Evolutionary conservation across 2,797 vertebrate species (phyloP).

Genomic region (Silurus lanzhouensis): DNA sequence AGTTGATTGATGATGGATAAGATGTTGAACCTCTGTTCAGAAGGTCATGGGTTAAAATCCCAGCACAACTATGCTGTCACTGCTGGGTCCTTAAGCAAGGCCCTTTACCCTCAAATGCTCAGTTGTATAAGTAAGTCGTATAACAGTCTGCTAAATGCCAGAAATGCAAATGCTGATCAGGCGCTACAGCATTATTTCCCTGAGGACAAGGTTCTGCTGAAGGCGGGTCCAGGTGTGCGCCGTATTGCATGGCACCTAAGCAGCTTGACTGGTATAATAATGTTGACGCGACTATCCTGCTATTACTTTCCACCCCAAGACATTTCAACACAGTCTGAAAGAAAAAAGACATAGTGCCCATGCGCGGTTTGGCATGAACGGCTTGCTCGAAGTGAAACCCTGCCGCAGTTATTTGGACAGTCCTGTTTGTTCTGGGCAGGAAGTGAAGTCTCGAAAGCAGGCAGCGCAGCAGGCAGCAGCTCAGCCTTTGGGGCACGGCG

Average conservation of each 20-base stretch:
- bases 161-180: background rate
- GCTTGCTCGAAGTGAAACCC: background rate
- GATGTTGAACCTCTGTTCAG: too few species aligned
- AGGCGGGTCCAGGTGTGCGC: background rate
- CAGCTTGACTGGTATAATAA: background rate
- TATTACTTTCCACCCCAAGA: background rate
- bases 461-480: background rate
- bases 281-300: background rate
- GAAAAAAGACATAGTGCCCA: background rate
- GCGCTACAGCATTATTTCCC: background rate
- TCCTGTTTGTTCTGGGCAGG: slow-evolving; percentile 32
- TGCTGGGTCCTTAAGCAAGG: too few species aligned
- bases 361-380: background rate
- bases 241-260: background rate
- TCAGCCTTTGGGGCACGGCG: slow-evolving; percentile 21
- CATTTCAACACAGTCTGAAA: background rate
- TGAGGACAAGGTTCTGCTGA: background rate
- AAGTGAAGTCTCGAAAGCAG: slow-evolving; percentile 12
- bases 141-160: too few species aligned
- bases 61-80: too few species aligned
- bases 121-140: too few species aligned
- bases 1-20: too few species aligned
- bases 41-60: too few species aligned
- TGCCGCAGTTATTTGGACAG: slow-evolving; percentile 20
- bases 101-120: too few species aligned